A percentile compares a stretch with the other conserved stretches of the same genome.
Evolutionary conservation across 2,888 invertebrate species (phyloP).

Genomic region (Amphipyra tragopoginis): DNA sequence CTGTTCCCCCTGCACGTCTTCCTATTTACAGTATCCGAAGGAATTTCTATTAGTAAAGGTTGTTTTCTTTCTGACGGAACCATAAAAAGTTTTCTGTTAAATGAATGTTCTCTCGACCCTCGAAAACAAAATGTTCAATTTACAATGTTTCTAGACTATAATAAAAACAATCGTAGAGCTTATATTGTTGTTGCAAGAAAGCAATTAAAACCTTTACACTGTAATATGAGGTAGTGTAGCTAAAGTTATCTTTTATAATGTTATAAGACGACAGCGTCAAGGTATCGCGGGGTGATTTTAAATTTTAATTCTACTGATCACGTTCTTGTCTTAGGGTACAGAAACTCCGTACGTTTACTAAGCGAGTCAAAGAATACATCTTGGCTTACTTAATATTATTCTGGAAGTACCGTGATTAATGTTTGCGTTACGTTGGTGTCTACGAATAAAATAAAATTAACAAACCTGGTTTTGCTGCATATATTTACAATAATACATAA

Average conservation of each 20-base stretch:
- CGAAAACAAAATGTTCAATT: conserved; percentile 78
- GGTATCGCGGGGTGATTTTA: conserved; percentile 37
- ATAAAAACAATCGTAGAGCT: conserved; percentile 77
- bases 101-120: conserved; percentile 80
- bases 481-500: background rate
- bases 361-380: conserved; percentile 53
- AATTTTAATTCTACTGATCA: conserved; percentile 55
- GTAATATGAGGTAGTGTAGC: conserved; percentile 27
- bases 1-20: conserved; percentile 81
- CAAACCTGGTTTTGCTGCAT: conserved; percentile 24
- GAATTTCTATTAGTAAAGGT: conserved; percentile 86
- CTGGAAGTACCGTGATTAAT: conserved; percentile 57
- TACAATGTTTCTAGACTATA: conserved; percentile 78
- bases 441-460: conserved; percentile 29
- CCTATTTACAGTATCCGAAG: conserved; percentile 85
- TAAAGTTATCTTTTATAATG: conserved; percentile 34
- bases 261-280: conserved; percentile 18
- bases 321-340: conserved; percentile 37
- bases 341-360: conserved; percentile 44
- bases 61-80: conserved; percentile 83
- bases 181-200: conserved; percentile 74
- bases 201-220: conserved; percentile 71
- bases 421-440: conserved; percentile 36
- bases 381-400: conserved; percentile 38
- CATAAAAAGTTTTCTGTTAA: conserved; percentile 84